Percentiles rank a stretch among this genome's conserved stretches.
These are phyloP conservation scores for Forficula auricularia DNA, from an alignment of 1,140 invertebrate species.

Conservation along the genomic window DNA sequence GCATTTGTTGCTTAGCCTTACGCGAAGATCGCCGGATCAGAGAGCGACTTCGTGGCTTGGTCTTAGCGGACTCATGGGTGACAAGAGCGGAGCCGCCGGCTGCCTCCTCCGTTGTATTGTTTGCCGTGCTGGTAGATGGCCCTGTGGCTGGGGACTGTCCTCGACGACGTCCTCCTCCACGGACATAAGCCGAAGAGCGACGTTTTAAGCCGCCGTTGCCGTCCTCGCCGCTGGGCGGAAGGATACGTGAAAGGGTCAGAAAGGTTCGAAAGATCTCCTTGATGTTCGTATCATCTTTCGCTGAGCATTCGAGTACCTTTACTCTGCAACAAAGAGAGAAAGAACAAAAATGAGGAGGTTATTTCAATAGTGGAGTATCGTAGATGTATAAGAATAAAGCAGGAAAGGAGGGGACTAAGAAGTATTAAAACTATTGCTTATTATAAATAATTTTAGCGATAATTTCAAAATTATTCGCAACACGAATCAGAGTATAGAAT, in stretches of 20 bases:
- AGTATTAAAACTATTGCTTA: too few species aligned
- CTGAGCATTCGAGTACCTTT: conserved; percentile 64
- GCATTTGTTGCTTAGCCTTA: conserved; percentile 61
- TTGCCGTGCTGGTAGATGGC: neutral
- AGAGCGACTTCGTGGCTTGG: conserved; percentile 50
- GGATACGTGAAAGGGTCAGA: conserved; percentile 45
- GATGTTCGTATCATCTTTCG: conserved; percentile 59
- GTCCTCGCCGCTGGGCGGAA: conserved; percentile 36
- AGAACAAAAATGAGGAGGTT: conserved; percentile 12
- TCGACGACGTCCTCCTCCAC: conserved; percentile 27
- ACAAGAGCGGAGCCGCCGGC: neutral
- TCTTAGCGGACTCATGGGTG: conserved; percentile 19
- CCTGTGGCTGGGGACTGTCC: conserved; percentile 13
- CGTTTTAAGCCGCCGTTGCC: conserved; percentile 40
- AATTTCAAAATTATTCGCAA: too few species aligned
- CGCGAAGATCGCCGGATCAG: conserved; percentile 58
- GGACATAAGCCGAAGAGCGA: conserved; percentile 54
- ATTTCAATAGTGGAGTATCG: too few species aligned
- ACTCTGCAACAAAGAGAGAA: conserved; percentile 28
- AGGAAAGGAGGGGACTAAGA: too few species aligned
- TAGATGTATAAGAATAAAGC: too few species aligned
- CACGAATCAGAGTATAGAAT: too few species aligned
- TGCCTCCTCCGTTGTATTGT: conserved; percentile 11
- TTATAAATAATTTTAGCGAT: too few species aligned
- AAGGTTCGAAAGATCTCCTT: conserved; percentile 57